phyloP scores from a whole-genome alignment of 2,113 vertebrate species.

The Periophthalmus modestus region DNA sequence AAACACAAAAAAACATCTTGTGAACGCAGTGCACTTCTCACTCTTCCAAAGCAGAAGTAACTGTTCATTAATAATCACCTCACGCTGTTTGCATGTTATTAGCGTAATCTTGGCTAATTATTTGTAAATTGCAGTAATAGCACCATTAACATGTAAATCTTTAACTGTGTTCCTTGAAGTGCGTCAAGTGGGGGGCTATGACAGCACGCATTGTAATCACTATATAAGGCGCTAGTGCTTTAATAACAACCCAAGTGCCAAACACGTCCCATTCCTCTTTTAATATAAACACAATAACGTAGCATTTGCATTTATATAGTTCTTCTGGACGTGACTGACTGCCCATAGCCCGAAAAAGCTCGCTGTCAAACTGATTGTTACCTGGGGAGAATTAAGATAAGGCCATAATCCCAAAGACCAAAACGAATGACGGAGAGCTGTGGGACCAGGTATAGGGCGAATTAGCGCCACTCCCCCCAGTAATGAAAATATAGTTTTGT shows the following conservation, averaged over 20 bases:
- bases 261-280: slow-evolving; percentile 51
- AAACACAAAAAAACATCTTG: background rate
- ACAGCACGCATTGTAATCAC: slow-evolving; percentile 50
- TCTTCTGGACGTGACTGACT: slow-evolving; percentile 60
- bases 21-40: background rate
- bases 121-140: background rate
- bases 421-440: slow-evolving; percentile 60
- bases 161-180: slow-evolving; percentile 48
- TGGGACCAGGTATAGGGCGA: slow-evolving; percentile 45
- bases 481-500: slow-evolving; percentile 47
- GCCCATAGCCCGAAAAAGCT: slow-evolving; percentile 64
- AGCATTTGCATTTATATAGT: slow-evolving; percentile 83
- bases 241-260: slow-evolving; percentile 61
- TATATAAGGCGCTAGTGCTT: slow-evolving; percentile 54
- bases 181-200: slow-evolving; percentile 38
- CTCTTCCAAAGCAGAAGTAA: background rate
- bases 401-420: slow-evolving; percentile 71
- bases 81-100: background rate
- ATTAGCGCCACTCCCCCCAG: slow-evolving; percentile 48
- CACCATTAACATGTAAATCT: background rate
- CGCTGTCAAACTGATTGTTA: slow-evolving; percentile 73
- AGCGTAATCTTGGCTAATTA: background rate
- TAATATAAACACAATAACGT: slow-evolving; percentile 79
- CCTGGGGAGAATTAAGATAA: slow-evolving; percentile 81
- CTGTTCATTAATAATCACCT: background rate